These are phyloP conservation scores for Paracentrotus lividus DNA, from an alignment of 53 echinoderm and acorn worm genomes.

Conservation along the genomic window DNA sequence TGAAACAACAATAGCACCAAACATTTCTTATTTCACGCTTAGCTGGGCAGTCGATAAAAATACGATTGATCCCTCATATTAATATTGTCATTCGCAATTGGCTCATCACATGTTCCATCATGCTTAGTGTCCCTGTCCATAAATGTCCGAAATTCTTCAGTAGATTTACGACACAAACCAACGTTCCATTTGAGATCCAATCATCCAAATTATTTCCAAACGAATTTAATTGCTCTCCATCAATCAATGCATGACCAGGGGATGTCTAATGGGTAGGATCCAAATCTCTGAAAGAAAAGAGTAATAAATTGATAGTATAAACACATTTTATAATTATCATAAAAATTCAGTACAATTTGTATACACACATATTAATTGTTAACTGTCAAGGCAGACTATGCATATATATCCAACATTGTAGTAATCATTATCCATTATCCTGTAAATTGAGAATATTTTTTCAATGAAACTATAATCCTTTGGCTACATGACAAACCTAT, in stretches of 20 bases:
- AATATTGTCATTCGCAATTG: background rate
- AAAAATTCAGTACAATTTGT: too few relatives aligned
- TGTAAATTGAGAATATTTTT: background rate
- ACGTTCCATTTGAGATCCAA: background rate
- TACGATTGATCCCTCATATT: background rate
- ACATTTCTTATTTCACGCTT: background rate
- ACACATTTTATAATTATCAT: background rate
- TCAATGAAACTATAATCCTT: background rate
- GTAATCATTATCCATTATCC: background rate
- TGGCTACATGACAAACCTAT: background rate
- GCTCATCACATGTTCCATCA: background rate
- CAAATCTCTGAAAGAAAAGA: background rate
- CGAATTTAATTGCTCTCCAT: background rate
- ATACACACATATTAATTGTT: background rate
- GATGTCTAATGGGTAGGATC: background rate
- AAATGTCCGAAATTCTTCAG: background rate
- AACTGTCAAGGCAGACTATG: background rate
- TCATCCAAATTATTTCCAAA: background rate
- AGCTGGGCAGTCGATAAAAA: background rate
- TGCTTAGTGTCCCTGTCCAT: background rate
- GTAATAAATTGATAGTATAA: background rate
- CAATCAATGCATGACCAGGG: background rate
- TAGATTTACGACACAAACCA: background rate
- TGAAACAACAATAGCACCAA: background rate
- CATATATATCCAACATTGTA: background rate